Evolutionary conservation across 2,888 invertebrate genomes (phyloP).

Genomic region (Aphrophora alni): DNA sequence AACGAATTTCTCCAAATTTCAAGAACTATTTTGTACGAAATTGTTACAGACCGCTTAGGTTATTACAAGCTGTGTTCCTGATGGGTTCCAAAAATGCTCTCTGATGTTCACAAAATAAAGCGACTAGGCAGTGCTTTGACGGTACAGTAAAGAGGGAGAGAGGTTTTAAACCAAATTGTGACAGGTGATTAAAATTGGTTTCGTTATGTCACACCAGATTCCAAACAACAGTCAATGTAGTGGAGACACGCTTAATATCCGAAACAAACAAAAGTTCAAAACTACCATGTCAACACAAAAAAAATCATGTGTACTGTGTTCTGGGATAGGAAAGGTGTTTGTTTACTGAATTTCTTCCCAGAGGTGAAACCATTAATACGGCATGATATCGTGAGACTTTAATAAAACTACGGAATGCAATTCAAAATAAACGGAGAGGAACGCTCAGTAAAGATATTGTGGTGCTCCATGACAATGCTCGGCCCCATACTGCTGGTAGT

Average conservation of each 20-base stretch:
- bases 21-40: too few species aligned
- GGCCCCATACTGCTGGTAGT: slow-evolving; percentile 32
- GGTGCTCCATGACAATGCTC: slow-evolving; percentile 46
- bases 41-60: too few species aligned
- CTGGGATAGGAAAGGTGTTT: not conserved
- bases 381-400: slow-evolving; percentile 39
- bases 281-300: slow-evolving; percentile 34
- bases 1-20: not conserved
- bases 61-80: too few species aligned
- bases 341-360: slow-evolving; percentile 41
- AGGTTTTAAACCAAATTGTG: slow-evolving; percentile 41
- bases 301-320: slow-evolving; percentile 45
- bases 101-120: not conserved
- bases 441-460: slow-evolving; percentile 38
- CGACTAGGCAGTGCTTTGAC: not conserved
- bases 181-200: slow-evolving; percentile 48
- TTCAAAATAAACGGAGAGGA: slow-evolving; percentile 44
- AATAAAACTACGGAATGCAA: slow-evolving; percentile 37
- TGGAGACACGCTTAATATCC: slow-evolving; percentile 35
- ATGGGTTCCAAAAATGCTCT: not conserved
- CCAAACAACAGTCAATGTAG: slow-evolving; percentile 37
- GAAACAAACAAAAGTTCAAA: slow-evolving; percentile 35
- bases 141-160: not conserved
- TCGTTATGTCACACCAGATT: slow-evolving; percentile 41
- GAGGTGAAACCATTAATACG: slow-evolving; percentile 38